Evolutionary conservation across 2,888 invertebrate species (phyloP), one percentile per base, ranked within the genome.

Genomic region (Phania funesta): DNA sequence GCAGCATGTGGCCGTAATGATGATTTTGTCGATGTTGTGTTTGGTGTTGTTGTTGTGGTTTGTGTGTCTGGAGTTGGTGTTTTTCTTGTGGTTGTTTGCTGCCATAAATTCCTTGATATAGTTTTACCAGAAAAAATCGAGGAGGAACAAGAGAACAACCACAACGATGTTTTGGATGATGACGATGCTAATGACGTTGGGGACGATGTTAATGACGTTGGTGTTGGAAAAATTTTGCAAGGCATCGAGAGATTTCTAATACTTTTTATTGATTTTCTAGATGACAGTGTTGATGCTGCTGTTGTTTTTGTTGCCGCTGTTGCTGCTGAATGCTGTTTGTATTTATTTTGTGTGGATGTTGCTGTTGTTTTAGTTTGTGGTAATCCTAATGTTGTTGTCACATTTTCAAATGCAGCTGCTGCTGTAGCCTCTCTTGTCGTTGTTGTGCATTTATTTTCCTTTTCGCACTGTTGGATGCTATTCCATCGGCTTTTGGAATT

Each of bases 71-170:
- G 22, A 38, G 50, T 52, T 70, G 58, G 20, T 73, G 24, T 41
- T 64, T 56, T 26, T 46, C 44, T 56, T 50, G 56, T 54, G 64
- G 62, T 74, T 62, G 56, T 68, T 68, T 56, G 68, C 68, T 74
- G 68, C 68, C 78, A 78, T 65, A 82, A 82, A 73, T 74, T 82
- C 82, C 78, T 74, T 20, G 64, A 74, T 78, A 78, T 82, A 78
- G 56, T 78, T 68, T 74, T 78, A 64, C 73, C 68, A 64, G 44
- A 46, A 56, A 80, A 71, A 64, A 78, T 62, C 54, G 77, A n/a
- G 22, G 48, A 74, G 11, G 50, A 50, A 60, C 62, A 62, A 64
- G 50, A 41, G 26, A 11, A 26, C 20, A 26, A 32, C 48, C 20
- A 35, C 48, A 11, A 64, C 13, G 26, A 48, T 13, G 58, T 56